phyloP scores from a whole-genome alignment of 2,888 invertebrate genomes.

The Conops quadrifasciatus region DNA sequence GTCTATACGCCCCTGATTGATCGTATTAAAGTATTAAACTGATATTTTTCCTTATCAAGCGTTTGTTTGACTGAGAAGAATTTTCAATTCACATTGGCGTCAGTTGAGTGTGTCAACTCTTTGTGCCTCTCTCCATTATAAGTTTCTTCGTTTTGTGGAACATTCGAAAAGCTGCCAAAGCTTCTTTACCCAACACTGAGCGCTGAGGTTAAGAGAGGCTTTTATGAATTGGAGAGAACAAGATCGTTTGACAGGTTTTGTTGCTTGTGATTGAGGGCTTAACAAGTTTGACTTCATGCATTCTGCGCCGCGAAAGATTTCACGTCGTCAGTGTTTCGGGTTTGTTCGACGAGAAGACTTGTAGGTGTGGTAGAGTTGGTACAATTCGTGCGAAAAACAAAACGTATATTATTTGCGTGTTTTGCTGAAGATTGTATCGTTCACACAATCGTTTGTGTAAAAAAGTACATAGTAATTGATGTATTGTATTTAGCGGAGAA shows the following conservation, averaged over 20 bases:
- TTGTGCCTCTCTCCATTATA: no score
- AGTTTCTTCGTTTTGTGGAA: no score
- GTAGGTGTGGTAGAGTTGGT: background rate
- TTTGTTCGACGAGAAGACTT: slow-evolving; percentile 15
- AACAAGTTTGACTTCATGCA: background rate
- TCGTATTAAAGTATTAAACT: no score
- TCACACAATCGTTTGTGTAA: background rate
- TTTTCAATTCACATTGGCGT: no score
- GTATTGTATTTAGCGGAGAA: background rate
- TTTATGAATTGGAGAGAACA: background rate
- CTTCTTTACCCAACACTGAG: no score
- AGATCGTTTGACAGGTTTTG: slow-evolving; percentile 3
- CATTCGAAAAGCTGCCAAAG: no score
- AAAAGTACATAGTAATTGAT: background rate
- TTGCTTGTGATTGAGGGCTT: no score
- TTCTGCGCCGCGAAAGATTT: background rate
- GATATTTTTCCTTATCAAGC: no score
- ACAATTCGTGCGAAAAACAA: background rate
- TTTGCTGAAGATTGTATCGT: background rate
- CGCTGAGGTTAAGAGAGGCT: background rate
- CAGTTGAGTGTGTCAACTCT: no score
- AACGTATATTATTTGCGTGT: background rate
- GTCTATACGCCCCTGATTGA: no score
- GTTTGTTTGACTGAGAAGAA: no score
- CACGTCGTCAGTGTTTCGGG: slow-evolving; percentile 18